Percentiles rank a stretch among this genome's conserved stretches.
Evolutionary conservation across 2,888 invertebrate genomes (phyloP).

Genomic region (Yponomeuta sedellus): DNA sequence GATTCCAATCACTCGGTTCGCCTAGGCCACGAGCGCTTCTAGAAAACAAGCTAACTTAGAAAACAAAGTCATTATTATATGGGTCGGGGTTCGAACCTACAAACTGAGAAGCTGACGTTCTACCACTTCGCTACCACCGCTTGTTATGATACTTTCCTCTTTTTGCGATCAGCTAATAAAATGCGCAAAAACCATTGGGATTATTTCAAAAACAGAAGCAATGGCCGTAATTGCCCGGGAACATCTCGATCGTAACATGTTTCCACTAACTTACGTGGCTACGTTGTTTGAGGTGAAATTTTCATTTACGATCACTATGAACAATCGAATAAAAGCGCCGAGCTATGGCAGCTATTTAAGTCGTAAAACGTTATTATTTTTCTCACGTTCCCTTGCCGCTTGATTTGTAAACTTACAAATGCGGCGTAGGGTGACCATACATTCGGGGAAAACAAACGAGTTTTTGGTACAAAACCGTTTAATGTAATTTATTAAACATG

Average conservation of each 20-base stretch:
- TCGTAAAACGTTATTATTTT: constrained; percentile 30
- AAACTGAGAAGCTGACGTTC: too few species aligned
- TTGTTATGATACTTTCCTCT: neutral
- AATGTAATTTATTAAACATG: too few species aligned
- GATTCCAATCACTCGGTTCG: too few species aligned
- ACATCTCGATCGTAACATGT: neutral
- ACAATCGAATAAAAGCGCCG: constrained; percentile 29
- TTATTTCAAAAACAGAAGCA: neutral
- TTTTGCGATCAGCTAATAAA: neutral
- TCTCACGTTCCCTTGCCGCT: constrained; percentile 28
- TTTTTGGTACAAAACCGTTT: neutral
- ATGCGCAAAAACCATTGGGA: neutral
- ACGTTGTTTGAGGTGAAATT: neutral
- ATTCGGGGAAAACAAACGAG: neutral
- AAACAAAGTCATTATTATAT: too few species aligned
- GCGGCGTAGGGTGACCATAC: constrained; percentile 26
- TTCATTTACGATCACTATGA: constrained; percentile 26
- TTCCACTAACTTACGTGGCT: neutral
- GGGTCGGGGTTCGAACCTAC: too few species aligned
- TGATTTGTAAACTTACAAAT: constrained; percentile 16
- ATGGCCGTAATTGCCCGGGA: neutral
- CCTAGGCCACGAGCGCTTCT: too few species aligned
- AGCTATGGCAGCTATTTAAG: constrained; percentile 28
- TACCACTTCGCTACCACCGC: too few species aligned
- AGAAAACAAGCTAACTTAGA: too few species aligned